These are phyloP conservation scores for Hermatobates lingyangjiaoensis DNA, from an alignment of 1,140 invertebrate species.

Conservation along the genomic window DNA sequence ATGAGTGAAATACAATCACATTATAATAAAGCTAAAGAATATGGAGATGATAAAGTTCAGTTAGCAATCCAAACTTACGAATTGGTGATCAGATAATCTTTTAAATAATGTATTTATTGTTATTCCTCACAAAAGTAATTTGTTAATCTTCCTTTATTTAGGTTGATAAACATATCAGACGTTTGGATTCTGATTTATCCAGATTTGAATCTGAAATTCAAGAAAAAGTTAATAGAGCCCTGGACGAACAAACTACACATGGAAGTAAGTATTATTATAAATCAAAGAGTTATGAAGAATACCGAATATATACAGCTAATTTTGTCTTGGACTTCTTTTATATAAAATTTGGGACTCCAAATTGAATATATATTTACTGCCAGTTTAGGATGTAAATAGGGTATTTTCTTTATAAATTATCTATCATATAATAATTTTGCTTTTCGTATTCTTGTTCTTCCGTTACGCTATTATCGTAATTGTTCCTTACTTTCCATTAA, in stretches of 20 bases:
- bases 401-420: too few relatives aligned
- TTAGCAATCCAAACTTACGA: conserved; percentile 96
- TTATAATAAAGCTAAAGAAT: conserved; percentile 81
- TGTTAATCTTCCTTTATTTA: conserved; percentile 15
- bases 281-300: too few relatives aligned
- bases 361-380: too few relatives aligned
- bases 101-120: not conserved
- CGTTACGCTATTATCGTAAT: too few relatives aligned
- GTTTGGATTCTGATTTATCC: conserved; percentile 85
- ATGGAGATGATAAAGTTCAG: conserved; percentile 92
- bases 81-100: too few relatives aligned
- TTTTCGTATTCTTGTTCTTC: too few relatives aligned
- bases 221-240: conserved; percentile 60
- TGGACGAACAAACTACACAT: conserved; percentile 14
- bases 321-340: too few relatives aligned
- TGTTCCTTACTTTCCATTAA: too few relatives aligned
- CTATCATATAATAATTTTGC: too few relatives aligned
- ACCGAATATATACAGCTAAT: too few relatives aligned
- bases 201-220: conserved; percentile 93
- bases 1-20: conserved; percentile 66
- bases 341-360: too few relatives aligned
- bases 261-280: conserved; percentile 13
- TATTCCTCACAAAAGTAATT: not conserved
- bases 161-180: conserved; percentile 92
- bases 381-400: too few relatives aligned